Evolutionary conservation across 2,797 vertebrate genomes (phyloP).

Genomic region (Coilia nasus): DNA sequence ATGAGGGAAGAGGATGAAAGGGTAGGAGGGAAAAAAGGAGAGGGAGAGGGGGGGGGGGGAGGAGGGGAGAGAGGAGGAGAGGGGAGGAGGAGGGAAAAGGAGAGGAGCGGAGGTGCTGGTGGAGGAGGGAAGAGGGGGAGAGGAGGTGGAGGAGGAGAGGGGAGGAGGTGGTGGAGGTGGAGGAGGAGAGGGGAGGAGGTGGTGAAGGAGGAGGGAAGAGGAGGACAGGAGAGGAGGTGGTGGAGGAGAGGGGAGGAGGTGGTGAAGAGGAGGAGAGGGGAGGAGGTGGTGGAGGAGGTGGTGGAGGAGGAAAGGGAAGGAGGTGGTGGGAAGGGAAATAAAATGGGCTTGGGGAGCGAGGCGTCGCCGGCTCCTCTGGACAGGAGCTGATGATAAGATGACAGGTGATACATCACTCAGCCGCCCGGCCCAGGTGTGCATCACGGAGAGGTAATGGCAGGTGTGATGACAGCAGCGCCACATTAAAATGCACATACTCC

Average conservation of each 20-base stretch:
- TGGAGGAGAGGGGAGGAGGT: too few species aligned
- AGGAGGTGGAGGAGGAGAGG: not conserved
- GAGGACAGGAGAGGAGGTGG: not conserved
- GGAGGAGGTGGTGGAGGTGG: too few species aligned
- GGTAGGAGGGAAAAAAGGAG: too few species aligned
- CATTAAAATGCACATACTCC: constrained; percentile 27
- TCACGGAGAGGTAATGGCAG: constrained; percentile 71
- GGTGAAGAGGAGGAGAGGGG: not conserved
- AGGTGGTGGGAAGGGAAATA: not conserved
- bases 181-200: not conserved
- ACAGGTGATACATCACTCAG: constrained; percentile 79
- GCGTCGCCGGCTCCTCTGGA: constrained; percentile 29
- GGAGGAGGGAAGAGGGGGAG: not conserved
- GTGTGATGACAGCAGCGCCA: constrained; percentile 31
- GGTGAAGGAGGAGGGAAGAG: not conserved
- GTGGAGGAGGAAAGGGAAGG: not conserved
- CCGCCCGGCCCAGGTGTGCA: constrained; percentile 59
- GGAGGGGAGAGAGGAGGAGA: too few species aligned
- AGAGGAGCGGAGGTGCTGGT: not conserved
- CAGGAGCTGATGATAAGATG: constrained; percentile 61
- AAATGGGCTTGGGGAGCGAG: constrained; percentile 24
- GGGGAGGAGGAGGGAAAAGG: too few species aligned
- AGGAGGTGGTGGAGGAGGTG: not conserved
- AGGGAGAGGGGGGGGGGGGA: too few species aligned
- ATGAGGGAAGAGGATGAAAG: not conserved